phyloP scores from a whole-genome alignment of 1,140 invertebrate genomes.

The Diprion similis region DNA sequence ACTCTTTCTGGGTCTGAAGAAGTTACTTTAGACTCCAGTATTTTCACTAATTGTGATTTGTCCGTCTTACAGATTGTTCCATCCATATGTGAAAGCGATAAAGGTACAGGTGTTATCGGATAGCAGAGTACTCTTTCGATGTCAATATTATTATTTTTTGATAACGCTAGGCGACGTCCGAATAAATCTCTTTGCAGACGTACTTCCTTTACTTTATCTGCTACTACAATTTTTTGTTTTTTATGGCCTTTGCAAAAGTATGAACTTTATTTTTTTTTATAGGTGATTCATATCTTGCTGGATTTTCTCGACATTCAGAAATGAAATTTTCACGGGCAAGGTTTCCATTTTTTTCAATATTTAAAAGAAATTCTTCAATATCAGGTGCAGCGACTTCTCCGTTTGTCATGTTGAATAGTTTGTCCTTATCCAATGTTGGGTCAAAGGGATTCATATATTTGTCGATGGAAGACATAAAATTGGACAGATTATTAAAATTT shows the following conservation, averaged over 20 bases:
- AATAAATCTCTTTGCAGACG: slow-evolving; percentile 38
- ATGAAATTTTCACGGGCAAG: slow-evolving; percentile 29
- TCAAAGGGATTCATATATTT: not conserved
- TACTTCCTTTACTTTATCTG: slow-evolving; percentile 36
- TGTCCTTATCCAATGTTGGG: not conserved
- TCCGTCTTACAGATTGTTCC: slow-evolving; percentile 28
- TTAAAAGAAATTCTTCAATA: slow-evolving; percentile 1
- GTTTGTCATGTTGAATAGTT: not conserved
- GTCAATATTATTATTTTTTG: slow-evolving; percentile 34
- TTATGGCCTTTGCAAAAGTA: slow-evolving; percentile 24
- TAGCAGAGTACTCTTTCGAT: slow-evolving; percentile 26
- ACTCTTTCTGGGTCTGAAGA: not conserved
- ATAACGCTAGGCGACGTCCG: slow-evolving; percentile 33
- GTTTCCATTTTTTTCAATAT: not conserved
- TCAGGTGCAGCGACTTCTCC: not conserved
- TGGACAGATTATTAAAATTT: too few species aligned
- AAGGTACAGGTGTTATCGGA: slow-evolving; percentile 25
- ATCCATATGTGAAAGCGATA: slow-evolving; percentile 25
- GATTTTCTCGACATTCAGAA: slow-evolving; percentile 23
- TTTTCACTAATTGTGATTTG: slow-evolving; percentile 14
- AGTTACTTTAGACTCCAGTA: not conserved
- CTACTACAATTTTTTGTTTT: slow-evolving; percentile 32
- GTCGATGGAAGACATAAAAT: not conserved
- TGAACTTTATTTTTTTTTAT: slow-evolving; percentile 26
- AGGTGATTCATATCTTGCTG: slow-evolving; percentile 33